Evolutionary conservation across 2,113 vertebrate genomes (phyloP), one percentile per base, ranked within the genome.

Genomic region (Nothoprocta perdicaria): DNA sequence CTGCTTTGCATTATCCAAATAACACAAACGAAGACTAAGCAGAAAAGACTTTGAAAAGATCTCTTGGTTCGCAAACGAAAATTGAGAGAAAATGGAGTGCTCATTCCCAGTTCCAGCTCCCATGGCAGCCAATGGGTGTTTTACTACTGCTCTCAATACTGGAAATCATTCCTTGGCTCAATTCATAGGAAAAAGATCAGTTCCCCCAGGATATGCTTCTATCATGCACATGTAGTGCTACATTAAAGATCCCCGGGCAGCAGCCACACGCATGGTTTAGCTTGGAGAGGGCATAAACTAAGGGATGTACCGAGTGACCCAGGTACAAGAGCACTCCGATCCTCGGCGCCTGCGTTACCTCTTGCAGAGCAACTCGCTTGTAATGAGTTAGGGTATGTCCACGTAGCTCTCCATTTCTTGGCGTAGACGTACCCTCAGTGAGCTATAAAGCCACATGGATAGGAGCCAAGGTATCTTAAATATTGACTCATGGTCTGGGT

Each of bases 401-500:
- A 48, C 0, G 1, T 0, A 14, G 9, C 3, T 77, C 84, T 78
- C 77, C 15, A 0, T 5, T 83, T 83, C 92, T 82, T 89, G 94
- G 94, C 93, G 62, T 19, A 14, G 33, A 71, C 4, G 53, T 67
- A 66, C 79, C 81, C 79, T 66, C 79, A 61, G 73, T 55, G 72
- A 92, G 84, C 92, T 90, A 66, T 83, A 92, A 94, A 95, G 86
- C 27, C 24, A 1, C 10, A 0, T 61, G 91, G 92, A 60, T 0
- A 40, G 29, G 57, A 86, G 94, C 94, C 86, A 90, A 87, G 55
- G 91, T 94, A 85, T 96, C 95, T 95, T 95, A 95, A 95, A 95
- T 93, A 94, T 91, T 95, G 95, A 92, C 95, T 96, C 91, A 92
- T 48, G 91, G 74, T 94, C 93, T 92, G 86, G 61, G 84, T 94